These are phyloP conservation scores for Chlorops oryzae DNA, from an alignment of 1,140 invertebrate species.

Conservation along the genomic window DNA sequence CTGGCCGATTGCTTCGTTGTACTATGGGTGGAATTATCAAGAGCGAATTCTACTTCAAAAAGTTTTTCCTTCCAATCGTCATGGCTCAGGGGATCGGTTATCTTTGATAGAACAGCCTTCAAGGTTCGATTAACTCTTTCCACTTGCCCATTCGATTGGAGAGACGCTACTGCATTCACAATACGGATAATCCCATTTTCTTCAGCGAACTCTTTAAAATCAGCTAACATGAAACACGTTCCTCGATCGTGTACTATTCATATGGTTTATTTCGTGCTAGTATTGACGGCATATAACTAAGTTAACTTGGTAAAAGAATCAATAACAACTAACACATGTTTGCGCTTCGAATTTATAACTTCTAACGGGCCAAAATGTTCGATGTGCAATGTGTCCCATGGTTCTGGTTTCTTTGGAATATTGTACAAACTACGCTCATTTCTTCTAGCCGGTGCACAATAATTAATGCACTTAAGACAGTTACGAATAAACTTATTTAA, in stretches of 20 bases:
- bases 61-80: no score
- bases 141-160: no score
- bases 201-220: no score
- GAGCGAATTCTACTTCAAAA: no score
- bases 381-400: background rate
- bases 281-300: background rate
- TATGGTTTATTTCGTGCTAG: slow-evolving; percentile 14
- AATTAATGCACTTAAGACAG: slow-evolving; percentile 3
- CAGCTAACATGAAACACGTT: background rate
- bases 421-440: slow-evolving; percentile 1
- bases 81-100: no score
- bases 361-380: background rate
- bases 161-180: no score
- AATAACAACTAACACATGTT: slow-evolving; percentile 4
- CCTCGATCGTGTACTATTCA: background rate
- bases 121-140: no score
- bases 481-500: slow-evolving; percentile 1
- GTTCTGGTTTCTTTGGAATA: background rate
- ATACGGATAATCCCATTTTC: no score
- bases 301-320: background rate
- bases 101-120: no score
- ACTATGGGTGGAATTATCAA: no score
- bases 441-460: background rate
- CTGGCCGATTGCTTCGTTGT: no score
- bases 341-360: slow-evolving; percentile 3